Percentiles rank a stretch among this genome's conserved stretches.
Evolutionary conservation across 1,140 invertebrate genomes (phyloP).

Genomic region (Charaxes varanes): DNA sequence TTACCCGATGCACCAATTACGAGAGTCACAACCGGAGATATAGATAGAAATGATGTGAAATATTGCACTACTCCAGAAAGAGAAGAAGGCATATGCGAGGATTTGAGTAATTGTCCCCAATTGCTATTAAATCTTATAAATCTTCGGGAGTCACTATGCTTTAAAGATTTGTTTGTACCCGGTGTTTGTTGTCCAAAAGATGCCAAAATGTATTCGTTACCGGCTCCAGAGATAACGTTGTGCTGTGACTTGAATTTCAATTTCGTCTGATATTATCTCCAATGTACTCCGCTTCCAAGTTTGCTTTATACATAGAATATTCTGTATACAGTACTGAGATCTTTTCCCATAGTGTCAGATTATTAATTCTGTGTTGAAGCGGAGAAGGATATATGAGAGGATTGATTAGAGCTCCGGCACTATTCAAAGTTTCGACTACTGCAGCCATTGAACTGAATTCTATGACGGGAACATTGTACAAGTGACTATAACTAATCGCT

Average conservation of each 20-base stretch:
- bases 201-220: conserved; percentile 47
- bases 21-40: conserved; percentile 52
- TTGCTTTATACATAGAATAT: no score
- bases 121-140: conserved; percentile 87
- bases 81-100: conserved; percentile 86
- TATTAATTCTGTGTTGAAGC: conserved; percentile 17
- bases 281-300: no score
- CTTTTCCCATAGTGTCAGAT: conserved; percentile 25
- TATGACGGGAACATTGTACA: conserved; percentile 45
- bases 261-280: no score
- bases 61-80: conserved; percentile 88
- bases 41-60: conserved; percentile 40
- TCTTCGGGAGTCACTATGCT: conserved; percentile 90
- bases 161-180: conserved; percentile 92
- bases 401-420: conserved; percentile 24
- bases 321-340: conserved; percentile 24
- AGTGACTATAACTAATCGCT: conserved; percentile 33
- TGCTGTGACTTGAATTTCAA: no score
- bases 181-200: conserved; percentile 90
- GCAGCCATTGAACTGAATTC: conserved; percentile 31
- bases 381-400: conserved; percentile 25
- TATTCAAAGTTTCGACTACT: conserved; percentile 15
- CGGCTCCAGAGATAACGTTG: no score
- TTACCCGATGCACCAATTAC: conserved; percentile 56
- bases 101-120: conserved; percentile 91